Conservation (phyloP, 2,797 vertebrate species). For the Bradypus variegatus region DNA sequence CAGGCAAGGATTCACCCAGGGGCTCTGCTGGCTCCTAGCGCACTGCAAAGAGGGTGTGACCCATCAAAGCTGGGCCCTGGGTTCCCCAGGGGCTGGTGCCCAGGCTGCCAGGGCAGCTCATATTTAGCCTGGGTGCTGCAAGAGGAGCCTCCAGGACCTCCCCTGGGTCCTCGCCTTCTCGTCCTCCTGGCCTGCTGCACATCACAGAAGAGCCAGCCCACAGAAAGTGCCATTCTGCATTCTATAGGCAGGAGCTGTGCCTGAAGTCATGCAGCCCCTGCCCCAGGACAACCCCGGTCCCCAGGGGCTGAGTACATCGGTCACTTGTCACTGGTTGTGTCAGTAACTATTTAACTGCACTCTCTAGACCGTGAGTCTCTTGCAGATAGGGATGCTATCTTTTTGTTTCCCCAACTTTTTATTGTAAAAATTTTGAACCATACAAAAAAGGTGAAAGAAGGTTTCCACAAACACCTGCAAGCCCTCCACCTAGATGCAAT, state of each 20-base stretch:
- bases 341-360: not conserved
- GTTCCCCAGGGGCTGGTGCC: not conserved
- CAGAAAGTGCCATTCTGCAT: not conserved
- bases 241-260: not conserved
- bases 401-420: not conserved
- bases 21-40: not conserved
- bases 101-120: not conserved
- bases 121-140: too few relatives aligned
- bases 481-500: not conserved
- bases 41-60: not conserved
- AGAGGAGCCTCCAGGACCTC: not conserved
- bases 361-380: not conserved
- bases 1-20: not conserved
- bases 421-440: not conserved
- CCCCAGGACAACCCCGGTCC: fast-evolving
- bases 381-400: not conserved
- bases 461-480: not conserved
- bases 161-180: not conserved
- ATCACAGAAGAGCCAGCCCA: not conserved
- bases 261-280: not conserved
- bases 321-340: too few relatives aligned
- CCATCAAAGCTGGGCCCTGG: not conserved
- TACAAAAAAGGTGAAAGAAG: not conserved
- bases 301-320: too few relatives aligned
- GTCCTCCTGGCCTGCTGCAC: not conserved